Percentiles rank a stretch among this genome's conserved stretches.
phyloP scores from a whole-genome alignment of 2,797 vertebrate species.

The Epinephelus coioides region DNA sequence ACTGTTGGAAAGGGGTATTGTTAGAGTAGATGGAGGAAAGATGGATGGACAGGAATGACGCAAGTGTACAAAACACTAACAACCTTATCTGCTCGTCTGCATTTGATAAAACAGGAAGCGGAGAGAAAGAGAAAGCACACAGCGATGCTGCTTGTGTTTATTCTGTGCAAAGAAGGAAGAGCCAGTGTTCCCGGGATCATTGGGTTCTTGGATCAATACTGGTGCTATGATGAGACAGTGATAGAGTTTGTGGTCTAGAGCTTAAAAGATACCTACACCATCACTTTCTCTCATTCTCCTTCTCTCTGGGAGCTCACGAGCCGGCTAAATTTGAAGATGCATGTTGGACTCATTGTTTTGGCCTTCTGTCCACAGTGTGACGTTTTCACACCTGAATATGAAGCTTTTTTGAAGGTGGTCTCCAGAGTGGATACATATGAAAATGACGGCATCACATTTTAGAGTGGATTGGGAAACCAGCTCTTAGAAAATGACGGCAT shows the following conservation, averaged over 20 bases:
- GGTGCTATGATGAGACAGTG: conserved; percentile 80
- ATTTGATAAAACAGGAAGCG: conserved; percentile 48
- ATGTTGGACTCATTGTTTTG: background rate
- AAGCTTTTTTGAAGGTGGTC: background rate
- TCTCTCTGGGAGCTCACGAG: background rate
- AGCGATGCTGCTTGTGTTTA: conserved; percentile 56
- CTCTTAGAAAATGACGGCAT: background rate
- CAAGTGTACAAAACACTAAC: conserved; percentile 18
- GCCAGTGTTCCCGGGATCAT: conserved; percentile 68
- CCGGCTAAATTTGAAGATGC: conserved; percentile 12
- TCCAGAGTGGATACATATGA: background rate
- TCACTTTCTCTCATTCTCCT: conserved; percentile 40
- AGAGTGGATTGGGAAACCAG: background rate
- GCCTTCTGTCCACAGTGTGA: background rate
- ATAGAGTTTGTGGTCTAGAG: conserved; percentile 77
- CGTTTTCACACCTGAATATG: conserved; percentile 2
- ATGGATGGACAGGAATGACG: conserved; percentile 23
- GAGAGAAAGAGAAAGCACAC: conserved; percentile 21
- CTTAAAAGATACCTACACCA: conserved; percentile 67
- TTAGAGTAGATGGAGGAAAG: background rate
- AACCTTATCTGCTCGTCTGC: conserved; percentile 51
- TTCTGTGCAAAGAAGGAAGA: conserved; percentile 62
- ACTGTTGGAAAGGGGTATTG: background rate
- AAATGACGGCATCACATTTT: conserved; percentile 3
- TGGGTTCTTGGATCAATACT: conserved; percentile 78